phyloP scores from a whole-genome alignment of 2,797 vertebrate genomes.

The Coluber constrictor region DNA sequence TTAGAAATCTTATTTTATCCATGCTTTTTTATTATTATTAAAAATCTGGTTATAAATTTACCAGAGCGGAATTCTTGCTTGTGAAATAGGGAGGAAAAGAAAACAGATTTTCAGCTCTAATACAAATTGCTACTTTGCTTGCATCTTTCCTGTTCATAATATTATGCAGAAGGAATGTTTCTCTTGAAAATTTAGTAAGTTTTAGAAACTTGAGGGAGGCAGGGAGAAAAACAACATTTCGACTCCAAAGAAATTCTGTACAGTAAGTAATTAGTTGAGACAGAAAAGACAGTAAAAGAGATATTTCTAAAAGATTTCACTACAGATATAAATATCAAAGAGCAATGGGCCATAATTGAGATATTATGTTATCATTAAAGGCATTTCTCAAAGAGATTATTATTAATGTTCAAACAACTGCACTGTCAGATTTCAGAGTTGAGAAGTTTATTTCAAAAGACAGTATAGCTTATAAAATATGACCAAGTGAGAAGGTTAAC shows the following conservation, averaged over 20 bases:
- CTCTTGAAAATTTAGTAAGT: neutral
- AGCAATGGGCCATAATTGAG: constrained; percentile 17
- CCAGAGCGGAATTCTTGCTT: neutral
- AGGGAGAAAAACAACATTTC: neutral
- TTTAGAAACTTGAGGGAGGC: neutral
- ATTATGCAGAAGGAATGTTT: neutral
- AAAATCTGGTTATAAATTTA: neutral
- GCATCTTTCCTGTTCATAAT: neutral
- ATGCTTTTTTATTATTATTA: neutral
- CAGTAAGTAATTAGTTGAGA: neutral
- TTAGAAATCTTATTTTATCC: neutral
- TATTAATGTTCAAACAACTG: constrained; percentile 22
- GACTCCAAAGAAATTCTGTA: neutral
- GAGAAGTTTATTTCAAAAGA: constrained; percentile 20
- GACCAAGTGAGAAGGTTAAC: constrained; percentile 12
- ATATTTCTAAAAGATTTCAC: constrained; percentile 23
- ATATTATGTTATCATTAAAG: constrained; percentile 33
- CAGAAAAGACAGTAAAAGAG: neutral
- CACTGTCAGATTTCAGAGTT: constrained; percentile 10
- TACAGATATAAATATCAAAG: constrained; percentile 27
- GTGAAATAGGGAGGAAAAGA: neutral
- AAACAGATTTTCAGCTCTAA: neutral
- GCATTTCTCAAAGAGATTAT: constrained; percentile 33
- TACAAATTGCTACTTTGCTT: neutral
- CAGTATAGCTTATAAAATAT: constrained; percentile 21